Evolutionary conservation across 2,888 invertebrate genomes (phyloP).

Genomic region (Philonicus albiceps): DNA sequence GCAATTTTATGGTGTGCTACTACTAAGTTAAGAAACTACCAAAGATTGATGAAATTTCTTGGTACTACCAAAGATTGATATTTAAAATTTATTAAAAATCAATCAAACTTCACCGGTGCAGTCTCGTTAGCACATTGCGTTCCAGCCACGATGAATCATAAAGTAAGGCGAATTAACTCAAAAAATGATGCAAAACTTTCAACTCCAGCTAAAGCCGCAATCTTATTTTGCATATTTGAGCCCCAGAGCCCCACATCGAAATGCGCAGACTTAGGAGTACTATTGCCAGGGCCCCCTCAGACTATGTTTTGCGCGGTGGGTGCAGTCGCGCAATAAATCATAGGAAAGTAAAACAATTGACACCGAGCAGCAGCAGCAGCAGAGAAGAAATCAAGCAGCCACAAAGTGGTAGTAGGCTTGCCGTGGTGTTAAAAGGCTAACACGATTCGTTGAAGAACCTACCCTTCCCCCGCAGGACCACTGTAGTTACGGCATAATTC

Average conservation of each 20-base stretch:
- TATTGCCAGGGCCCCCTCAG: neutral
- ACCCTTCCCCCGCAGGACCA: constrained; percentile 7
- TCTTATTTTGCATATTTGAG: constrained; percentile 1
- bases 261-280: neutral
- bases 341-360: constrained; percentile 21
- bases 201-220: neutral
- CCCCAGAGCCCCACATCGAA: neutral
- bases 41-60: too few species aligned
- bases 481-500: neutral
- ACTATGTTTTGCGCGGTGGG: neutral
- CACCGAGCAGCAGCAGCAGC: neutral
- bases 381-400: neutral
- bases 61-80: too few species aligned
- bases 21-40: too few species aligned
- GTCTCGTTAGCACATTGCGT: neutral
- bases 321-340: constrained; percentile 14
- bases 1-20: too few species aligned
- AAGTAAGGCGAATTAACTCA: neutral
- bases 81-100: too few species aligned
- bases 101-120: neutral
- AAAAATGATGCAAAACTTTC: neutral
- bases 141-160: neutral
- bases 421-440: constrained; percentile 5
- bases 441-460: neutral
- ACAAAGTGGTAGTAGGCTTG: neutral